Percentiles rank a stretch among this genome's conserved stretches.
Conservation (phyloP, 2,113 vertebrate genomes). For the Actenoides lindsayi region DNA sequence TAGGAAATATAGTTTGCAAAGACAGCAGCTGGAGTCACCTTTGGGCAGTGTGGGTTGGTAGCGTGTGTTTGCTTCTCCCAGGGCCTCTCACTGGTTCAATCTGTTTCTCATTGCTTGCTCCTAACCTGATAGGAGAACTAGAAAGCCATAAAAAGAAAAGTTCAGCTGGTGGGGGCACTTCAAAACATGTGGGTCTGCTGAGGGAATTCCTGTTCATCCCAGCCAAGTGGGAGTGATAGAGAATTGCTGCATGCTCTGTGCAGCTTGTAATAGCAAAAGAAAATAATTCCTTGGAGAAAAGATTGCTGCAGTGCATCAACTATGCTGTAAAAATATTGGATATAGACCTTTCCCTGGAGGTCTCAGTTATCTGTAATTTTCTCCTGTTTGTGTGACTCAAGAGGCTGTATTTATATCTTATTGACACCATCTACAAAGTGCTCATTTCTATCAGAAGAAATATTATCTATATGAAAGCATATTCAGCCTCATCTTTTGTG, state of each 20-base stretch:
- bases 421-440: not conserved
- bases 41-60: not conserved
- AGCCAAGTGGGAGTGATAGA: not conserved
- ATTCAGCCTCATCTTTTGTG: not conserved
- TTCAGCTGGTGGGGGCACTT: not conserved
- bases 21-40: not conserved
- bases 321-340: not conserved
- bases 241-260: accelerated
- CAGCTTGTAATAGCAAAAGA: not conserved
- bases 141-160: not conserved
- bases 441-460: constrained; percentile 15
- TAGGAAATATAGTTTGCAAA: not conserved
- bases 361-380: not conserved
- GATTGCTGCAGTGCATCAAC: not conserved
- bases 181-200: not conserved
- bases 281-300: not conserved
- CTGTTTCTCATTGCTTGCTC: not conserved
- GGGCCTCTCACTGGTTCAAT: not conserved
- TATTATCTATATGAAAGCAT: constrained; percentile 6
- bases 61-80: not conserved
- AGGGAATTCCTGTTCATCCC: not conserved
- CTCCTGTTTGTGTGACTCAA: not conserved
- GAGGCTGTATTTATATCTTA: not conserved
- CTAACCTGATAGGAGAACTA: not conserved
- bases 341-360: not conserved